phyloP scores from a whole-genome alignment of 2,888 invertebrate species.

The Agrochola litura region DNA sequence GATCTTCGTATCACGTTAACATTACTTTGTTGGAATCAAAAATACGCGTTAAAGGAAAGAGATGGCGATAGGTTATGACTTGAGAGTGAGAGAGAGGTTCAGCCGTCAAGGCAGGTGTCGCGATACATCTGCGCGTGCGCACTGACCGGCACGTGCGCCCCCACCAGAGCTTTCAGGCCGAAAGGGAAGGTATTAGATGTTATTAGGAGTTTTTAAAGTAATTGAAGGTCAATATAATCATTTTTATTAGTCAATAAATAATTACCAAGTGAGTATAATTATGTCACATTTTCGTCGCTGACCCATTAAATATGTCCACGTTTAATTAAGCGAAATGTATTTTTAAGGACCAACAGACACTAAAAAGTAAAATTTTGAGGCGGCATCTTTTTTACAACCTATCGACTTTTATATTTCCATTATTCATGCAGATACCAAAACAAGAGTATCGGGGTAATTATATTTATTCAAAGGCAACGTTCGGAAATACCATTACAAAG shows the following conservation, averaged over 20 bases:
- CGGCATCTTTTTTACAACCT: conserved; percentile 34
- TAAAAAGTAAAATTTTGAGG: conserved; percentile 14
- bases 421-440: conserved; percentile 50
- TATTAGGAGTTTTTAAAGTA: conserved; percentile 38
- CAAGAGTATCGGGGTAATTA: conserved; percentile 40
- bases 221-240: neutral
- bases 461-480: conserved; percentile 56
- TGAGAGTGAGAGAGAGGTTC: conserved; percentile 78
- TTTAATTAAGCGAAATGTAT: conserved; percentile 14
- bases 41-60: conserved; percentile 77
- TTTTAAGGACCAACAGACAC: neutral
- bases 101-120: conserved; percentile 86
- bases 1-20: conserved; percentile 76
- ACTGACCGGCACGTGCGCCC: conserved; percentile 87
- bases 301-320: neutral
- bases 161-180: conserved; percentile 77
- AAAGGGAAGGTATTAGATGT: conserved; percentile 59
- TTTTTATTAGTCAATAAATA: neutral
- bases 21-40: conserved; percentile 85
- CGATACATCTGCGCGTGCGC: conserved; percentile 87
- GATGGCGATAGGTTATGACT: conserved; percentile 71
- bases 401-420: conserved; percentile 46
- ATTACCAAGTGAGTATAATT: neutral
- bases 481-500: conserved; percentile 59
- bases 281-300: neutral